These are phyloP conservation scores for Epicampocera succincta DNA, from an alignment of 2,888 invertebrate species.

Conservation along the genomic window DNA sequence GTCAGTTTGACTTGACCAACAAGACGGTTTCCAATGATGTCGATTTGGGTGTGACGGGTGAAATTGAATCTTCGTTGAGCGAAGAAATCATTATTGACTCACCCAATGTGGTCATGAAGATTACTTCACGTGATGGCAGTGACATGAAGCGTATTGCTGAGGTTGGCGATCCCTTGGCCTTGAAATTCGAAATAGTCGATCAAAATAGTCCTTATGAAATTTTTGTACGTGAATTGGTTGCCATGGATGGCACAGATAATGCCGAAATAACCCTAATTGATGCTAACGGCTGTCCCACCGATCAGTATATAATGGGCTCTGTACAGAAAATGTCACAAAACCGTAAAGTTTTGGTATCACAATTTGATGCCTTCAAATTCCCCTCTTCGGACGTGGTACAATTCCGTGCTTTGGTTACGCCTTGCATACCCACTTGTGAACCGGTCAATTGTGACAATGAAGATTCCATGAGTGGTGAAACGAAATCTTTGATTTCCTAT, in stretches of 20 bases:
- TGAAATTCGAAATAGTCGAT: constrained; percentile 95
- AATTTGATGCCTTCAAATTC: constrained; percentile 98
- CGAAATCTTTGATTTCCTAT: constrained; percentile 91
- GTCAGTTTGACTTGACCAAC: constrained; percentile 96
- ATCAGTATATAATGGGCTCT: constrained; percentile 97
- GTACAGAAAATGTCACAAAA: constrained; percentile 91
- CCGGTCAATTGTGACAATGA: constrained; percentile 95
- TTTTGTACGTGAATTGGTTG: constrained; percentile 95
- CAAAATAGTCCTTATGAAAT: constrained; percentile 97
- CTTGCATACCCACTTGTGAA: constrained; percentile 95
- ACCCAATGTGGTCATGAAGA: constrained; percentile 97
- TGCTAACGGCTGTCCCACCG: constrained; percentile 95
- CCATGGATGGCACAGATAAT: constrained; percentile 96
- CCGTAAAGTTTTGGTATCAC: constrained; percentile 92
- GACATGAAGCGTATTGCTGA: constrained; percentile 93
- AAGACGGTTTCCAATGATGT: constrained; percentile 97
- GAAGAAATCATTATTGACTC: constrained; percentile 96
- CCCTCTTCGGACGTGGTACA: constrained; percentile 97
- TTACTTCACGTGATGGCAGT: constrained; percentile 92
- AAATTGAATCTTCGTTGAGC: constrained; percentile 91
- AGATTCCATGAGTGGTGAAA: constrained; percentile 83
- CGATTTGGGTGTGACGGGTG: constrained; percentile 93
- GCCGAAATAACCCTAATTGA: constrained; percentile 96
- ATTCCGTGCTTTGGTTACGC: constrained; percentile 96
- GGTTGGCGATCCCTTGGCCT: constrained; percentile 95